These are phyloP conservation scores for Callimico goeldii DNA, from an alignment of 2,797 vertebrate genomes.

Conservation along the genomic window DNA sequence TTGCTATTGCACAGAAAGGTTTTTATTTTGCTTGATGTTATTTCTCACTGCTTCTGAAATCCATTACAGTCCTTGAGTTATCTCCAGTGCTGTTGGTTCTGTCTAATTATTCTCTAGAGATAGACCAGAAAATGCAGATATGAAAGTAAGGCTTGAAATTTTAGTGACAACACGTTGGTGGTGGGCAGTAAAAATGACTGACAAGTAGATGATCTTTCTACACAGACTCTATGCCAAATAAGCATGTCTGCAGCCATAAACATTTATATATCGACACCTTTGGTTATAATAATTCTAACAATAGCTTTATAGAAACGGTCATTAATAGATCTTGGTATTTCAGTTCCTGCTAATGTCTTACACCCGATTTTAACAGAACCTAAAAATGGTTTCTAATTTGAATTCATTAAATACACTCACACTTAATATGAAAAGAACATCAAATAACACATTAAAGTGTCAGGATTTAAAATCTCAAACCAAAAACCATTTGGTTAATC, in stretches of 20 bases:
- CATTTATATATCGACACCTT: constrained; percentile 39
- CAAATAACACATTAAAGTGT: background rate
- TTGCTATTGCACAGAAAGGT: constrained; percentile 7
- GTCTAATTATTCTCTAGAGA: constrained; percentile 39
- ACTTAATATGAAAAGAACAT: constrained; percentile 30
- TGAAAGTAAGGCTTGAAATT: constrained; percentile 49
- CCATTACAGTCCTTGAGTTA: constrained; percentile 58
- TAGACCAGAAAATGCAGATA: constrained; percentile 59
- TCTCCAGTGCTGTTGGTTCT: constrained; percentile 50
- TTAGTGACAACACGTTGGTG: constrained; percentile 22
- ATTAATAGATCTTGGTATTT: constrained; percentile 12
- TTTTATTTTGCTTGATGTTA: constrained; percentile 31
- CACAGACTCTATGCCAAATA: background rate
- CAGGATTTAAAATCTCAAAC: constrained; percentile 25
- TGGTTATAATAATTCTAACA: constrained; percentile 41
- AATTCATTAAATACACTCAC: background rate
- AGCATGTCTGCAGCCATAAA: constrained; percentile 5
- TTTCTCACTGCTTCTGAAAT: constrained; percentile 67
- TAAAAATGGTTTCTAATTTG: constrained; percentile 30
- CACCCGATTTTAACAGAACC: constrained; percentile 40
- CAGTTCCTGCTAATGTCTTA: constrained; percentile 24
- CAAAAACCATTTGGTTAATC: background rate
- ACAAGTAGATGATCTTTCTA: background rate
- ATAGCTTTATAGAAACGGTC: background rate
- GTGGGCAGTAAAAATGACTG: constrained; percentile 9